Evolutionary conservation across 2,888 invertebrate genomes (phyloP), one percentile per base, ranked within the genome.

Genomic region (Neria commutata): DNA sequence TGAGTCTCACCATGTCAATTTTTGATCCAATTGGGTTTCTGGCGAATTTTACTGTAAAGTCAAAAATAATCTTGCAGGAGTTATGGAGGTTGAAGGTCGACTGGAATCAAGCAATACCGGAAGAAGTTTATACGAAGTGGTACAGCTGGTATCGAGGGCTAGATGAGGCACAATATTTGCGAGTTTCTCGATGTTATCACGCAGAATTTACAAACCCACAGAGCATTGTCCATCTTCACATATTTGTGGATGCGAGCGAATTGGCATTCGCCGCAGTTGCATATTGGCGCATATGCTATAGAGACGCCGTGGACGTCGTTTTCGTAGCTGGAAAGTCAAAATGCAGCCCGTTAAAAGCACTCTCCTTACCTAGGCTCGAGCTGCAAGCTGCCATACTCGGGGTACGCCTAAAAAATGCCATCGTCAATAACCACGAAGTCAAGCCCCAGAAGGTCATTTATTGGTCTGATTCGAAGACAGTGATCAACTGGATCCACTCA

Each of bases 21-120:
- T 37, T 40, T 24, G 37, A 52, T n/a, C 52, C 52, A 5, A 37
- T 52, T 25, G 52, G 52, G 2, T 40, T 52, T 14, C 14, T 52
- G 25, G 52, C 19, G 8, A 23, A 52, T 17, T 33, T 40, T 17
- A 37, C 23, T 6, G n/a, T 52, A 21, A 21, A 6, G 6, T 21
- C 21, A 10, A 52, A 52, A 33, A 3, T 52, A 4, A 17, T 52
- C 5, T 4, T 52, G 52, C 37, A 52, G 14, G 19, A 3, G 14
- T 19, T 14, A 19, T 42, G 42, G 42, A 19, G 21, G 42, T 29
- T 29, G 29, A 29, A 29, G 11, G 11, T 11, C 11, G 29, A 11
- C 11, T 29, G 29, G 29, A 29, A 29, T 11, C 29, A 29, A 11
- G 29, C 5, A 8, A 11, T 29, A 8, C 29, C 29, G 11, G 29